Conservation (phyloP, 2,797 vertebrate genomes). For the Adrianichthys oophorus region DNA sequence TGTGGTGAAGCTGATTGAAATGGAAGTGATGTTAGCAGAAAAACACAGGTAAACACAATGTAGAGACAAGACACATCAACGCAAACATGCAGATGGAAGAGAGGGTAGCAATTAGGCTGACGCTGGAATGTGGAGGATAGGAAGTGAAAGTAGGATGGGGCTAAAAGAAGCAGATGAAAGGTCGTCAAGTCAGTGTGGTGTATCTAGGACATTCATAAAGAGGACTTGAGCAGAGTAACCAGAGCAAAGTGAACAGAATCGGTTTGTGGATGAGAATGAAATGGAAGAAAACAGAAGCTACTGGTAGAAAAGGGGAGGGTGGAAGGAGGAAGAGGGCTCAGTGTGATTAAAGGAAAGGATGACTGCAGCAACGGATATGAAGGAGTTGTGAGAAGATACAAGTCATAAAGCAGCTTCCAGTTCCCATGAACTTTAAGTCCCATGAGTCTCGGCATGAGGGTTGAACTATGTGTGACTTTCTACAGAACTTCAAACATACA, state of each 20-base stretch:
- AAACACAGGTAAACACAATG: constrained; percentile 36
- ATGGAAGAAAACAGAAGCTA: constrained; percentile 2
- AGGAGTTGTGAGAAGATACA: constrained; percentile 37
- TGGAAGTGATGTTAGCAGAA: constrained; percentile 33
- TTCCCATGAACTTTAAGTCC: constrained; percentile 73
- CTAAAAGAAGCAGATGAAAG: constrained; percentile 48
- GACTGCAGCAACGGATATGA: constrained; percentile 37
- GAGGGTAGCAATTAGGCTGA: constrained; percentile 67
- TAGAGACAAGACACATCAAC: constrained; percentile 43
- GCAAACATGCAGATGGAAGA: constrained; percentile 45
- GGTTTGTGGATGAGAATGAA: constrained; percentile 16
- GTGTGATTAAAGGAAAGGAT: constrained; percentile 37
- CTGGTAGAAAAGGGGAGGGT: constrained; percentile 11
- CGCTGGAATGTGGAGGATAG: constrained; percentile 54
- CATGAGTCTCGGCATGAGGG: constrained; percentile 36
- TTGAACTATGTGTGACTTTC: constrained; percentile 62
- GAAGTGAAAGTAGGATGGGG: constrained; percentile 34
- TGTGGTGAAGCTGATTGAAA: constrained; percentile 48
- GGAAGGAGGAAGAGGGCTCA: constrained; percentile 1
- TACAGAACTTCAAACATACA: constrained; percentile 62
- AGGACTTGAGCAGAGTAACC: constrained; percentile 17
- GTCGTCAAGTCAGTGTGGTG: constrained; percentile 37
- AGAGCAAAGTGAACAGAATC: constrained; percentile 5
- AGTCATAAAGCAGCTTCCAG: constrained; percentile 41
- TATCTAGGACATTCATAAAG: constrained; percentile 41